Evolutionary conservation across 2,888 invertebrate genomes (phyloP), one percentile per base, ranked within the genome.

Genomic region (Hetaerina titia): DNA sequence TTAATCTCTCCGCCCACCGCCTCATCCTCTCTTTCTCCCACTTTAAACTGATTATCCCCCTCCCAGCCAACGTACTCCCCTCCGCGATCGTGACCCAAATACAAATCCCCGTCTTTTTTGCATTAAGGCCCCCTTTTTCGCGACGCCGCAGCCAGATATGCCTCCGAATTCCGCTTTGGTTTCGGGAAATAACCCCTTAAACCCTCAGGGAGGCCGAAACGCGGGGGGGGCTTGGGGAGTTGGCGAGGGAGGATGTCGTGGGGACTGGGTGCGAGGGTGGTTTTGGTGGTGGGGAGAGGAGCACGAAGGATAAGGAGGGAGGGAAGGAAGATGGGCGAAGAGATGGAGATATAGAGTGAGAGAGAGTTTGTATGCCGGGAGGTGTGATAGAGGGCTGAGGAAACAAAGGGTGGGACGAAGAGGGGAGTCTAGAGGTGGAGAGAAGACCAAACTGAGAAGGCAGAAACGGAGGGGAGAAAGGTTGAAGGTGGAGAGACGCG

Each of bases 81-180:
- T 45, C 92, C 69, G n/a, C 69, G 92, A 56, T 64, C 92, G 92
- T 92, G 92, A 92, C 92, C 92, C 92, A 92, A 92, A 92, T 92
- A 92, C 92, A 92, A 92, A 92, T 92, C 69, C 69, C 92, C 56
- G 64, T 92, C 92, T 92, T 92, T 92, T 92, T 92, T 92, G 92
- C 90, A 90, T 90, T 57, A n/a, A 22, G 63, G 90, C 90, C 63
- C 63, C 15, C 60, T 31, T 81, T 81, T 13, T 9, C 81, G 69
- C 45, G 90, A 63, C 64, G 90, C 63, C 64, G 64, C 90, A 45
- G 45, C 64, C 90, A 64, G 64, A 22, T 90, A 45, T 45, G 63
- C 92, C 56, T 69, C 69, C 56, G 69, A 64, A 74, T 92, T 92
- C 92, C 22, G 56, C 74, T 92, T 92, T 92, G 92, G 92, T 69